A percentile compares a stretch with the other conserved stretches of the same genome.
phyloP scores from a whole-genome alignment of 1,140 invertebrate genomes.

The Heliothis virescens region DNA sequence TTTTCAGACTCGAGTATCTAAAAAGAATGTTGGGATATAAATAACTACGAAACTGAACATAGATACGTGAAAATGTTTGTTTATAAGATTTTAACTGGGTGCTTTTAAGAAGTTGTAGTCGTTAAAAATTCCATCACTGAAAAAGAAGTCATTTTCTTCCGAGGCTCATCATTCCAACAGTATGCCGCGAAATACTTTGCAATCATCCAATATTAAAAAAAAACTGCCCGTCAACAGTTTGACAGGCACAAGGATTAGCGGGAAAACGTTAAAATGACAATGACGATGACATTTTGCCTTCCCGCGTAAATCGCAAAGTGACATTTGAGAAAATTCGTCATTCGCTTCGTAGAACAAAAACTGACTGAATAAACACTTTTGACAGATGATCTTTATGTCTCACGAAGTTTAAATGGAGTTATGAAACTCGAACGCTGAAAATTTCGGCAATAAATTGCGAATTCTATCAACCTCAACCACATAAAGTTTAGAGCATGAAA shows the following conservation, averaged over 20 bases:
- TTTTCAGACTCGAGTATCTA: slow-evolving; percentile 8
- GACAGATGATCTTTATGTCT: slow-evolving; percentile 39
- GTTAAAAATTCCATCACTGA: not conserved
- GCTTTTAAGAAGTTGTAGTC: slow-evolving; percentile 2
- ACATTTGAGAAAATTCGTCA: slow-evolving; percentile 32
- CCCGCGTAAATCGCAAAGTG: slow-evolving; percentile 3
- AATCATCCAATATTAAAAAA: not conserved
- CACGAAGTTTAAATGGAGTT: slow-evolving; percentile 36
- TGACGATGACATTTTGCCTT: not conserved
- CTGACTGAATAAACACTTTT: slow-evolving; percentile 20
- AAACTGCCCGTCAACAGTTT: not conserved
- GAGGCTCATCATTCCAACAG: not conserved
- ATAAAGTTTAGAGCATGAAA: slow-evolving; percentile 19
- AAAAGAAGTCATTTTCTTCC: not conserved
- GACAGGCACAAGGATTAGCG: slow-evolving; percentile 20
- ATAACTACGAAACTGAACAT: not conserved
- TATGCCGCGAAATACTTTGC: not conserved
- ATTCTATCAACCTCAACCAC: slow-evolving; percentile 25
- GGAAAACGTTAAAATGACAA: slow-evolving; percentile 16
- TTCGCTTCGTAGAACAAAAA: not conserved
- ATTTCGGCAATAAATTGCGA: slow-evolving; percentile 22
- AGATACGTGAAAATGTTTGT: slow-evolving; percentile 15
- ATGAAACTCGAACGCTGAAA: slow-evolving; percentile 33
- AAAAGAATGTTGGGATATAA: slow-evolving; percentile 30
- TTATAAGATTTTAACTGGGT: slow-evolving; percentile 1